Percentiles rank a stretch among this genome's conserved stretches.
phyloP scores from a whole-genome alignment of 2,888 invertebrate species.

The Mythimna lalbum region DNA sequence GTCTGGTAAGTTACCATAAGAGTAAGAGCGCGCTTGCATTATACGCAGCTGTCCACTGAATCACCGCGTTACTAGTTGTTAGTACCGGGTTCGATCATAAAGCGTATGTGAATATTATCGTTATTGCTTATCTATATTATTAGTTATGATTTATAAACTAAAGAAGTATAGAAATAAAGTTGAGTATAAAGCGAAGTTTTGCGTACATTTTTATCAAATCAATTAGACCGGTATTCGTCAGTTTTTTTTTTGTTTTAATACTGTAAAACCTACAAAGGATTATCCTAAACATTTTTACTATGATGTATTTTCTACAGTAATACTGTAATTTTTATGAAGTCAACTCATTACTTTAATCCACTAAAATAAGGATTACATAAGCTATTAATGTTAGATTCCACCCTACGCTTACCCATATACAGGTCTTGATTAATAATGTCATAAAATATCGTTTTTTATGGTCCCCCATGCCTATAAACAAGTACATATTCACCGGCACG shows the following conservation, averaged over 20 bases:
- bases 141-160: neutral
- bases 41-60: constrained; percentile 66
- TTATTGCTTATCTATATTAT: constrained; percentile 2
- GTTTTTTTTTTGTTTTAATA: too few relatives aligned
- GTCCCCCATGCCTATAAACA: constrained; percentile 60
- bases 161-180: neutral
- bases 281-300: constrained; percentile 21
- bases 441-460: constrained; percentile 59
- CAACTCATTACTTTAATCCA: constrained; percentile 6
- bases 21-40: constrained; percentile 56
- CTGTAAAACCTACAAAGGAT: constrained; percentile 1
- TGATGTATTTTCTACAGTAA: neutral
- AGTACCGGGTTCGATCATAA: constrained; percentile 39
- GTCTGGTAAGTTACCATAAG: constrained; percentile 65
- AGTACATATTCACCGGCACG: constrained; percentile 59
- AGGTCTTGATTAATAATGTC: constrained; percentile 60
- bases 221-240: neutral
- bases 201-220: neutral
- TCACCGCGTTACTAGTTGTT: constrained; percentile 54
- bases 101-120: constrained; percentile 16
- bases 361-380: constrained; percentile 37
- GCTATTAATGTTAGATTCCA: constrained; percentile 16
- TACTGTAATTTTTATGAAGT: constrained; percentile 22
- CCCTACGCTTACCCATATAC: constrained; percentile 19
- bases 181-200: neutral